Evolutionary conservation across 2,797 vertebrate genomes (phyloP), one percentile per base, ranked within the genome.

Genomic region (Parauchenoglanis punctatus): DNA sequence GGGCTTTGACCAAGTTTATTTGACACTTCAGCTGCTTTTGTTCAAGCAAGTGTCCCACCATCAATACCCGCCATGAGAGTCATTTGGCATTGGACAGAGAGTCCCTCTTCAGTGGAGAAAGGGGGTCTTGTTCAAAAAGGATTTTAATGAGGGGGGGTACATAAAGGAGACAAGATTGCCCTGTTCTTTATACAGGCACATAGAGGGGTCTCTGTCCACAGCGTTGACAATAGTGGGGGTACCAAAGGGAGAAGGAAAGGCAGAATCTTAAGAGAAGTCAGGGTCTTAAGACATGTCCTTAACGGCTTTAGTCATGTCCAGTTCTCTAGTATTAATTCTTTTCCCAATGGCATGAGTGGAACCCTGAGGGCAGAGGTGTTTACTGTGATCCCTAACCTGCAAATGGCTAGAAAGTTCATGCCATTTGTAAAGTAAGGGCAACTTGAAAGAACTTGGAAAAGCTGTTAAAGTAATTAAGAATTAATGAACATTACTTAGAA

Each of bases 51-150:
- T 97, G 97, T 96, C 96, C 94, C 95, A 92, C 95, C 95, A 96
- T 97, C 97, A 98, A 97, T 96, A 96, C 95, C 95, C 93, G 96
- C 96, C 97, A 96, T 96, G 96, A 97, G 97, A 98, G 97, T 97
- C 95, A 95, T 96, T 97, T 96, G 96, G 97, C 96, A 93, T 94
- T 94, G 96, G 97, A 97, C 97, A 98, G 96, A 97, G 96, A 96
- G 97, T 97, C 96, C 97, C 98, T 98, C 97, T 98, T 97, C 96
- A 97, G 96, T 93, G 94, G 96, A 98, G 96, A 98, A 98, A 97
- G 96, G 95, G 95, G 93, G 95, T 96, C 96, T 98, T 98, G 97
- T 98, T 97, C 96, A 92, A 94, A 96, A 95, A 96, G 95, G 87
- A 95, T 96, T 96, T 96, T 96, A 96, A 96, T 96, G 94, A 94